These are phyloP conservation scores for Lineus longissimus DNA, from an alignment of 1,140 invertebrate species.

Conservation along the genomic window DNA sequence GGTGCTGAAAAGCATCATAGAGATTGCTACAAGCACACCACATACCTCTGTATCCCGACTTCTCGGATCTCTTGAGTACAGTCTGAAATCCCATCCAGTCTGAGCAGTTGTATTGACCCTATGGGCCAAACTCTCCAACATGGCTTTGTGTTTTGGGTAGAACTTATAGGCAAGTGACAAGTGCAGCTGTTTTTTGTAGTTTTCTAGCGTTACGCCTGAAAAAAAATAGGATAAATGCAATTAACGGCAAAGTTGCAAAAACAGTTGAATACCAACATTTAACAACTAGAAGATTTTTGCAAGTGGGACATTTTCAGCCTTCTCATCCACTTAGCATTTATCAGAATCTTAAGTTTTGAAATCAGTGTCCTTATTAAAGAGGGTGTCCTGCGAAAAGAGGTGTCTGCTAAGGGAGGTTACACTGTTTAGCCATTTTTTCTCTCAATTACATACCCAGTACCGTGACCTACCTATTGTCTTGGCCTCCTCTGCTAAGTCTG, in stretches of 20 bases:
- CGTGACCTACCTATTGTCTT: slow-evolving; percentile 68
- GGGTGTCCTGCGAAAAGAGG: no score
- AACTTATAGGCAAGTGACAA: slow-evolving; percentile 86
- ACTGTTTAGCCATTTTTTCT: no score
- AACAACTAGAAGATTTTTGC: slow-evolving; percentile 9
- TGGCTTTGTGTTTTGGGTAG: slow-evolving; percentile 65
- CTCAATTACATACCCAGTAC: no score
- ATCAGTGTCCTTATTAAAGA: no score
- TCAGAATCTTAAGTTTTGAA: no score
- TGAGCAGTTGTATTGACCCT: slow-evolving; percentile 62
- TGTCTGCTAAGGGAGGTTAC: no score
- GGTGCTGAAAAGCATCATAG: neutral
- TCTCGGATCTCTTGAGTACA: slow-evolving; percentile 78
- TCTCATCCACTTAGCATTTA: no score
- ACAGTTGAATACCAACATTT: slow-evolving; percentile 15
- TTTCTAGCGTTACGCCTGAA: slow-evolving; percentile 67
- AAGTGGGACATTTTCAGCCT: no score
- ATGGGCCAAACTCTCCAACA: slow-evolving; percentile 70
- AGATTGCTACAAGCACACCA: neutral
- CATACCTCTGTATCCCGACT: slow-evolving; percentile 58
- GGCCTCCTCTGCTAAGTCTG: slow-evolving; percentile 74
- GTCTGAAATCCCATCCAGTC: slow-evolving; percentile 76
- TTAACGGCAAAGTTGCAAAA: neutral
- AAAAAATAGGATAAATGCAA: slow-evolving; percentile 19
- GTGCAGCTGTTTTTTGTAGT: slow-evolving; percentile 78